Evolutionary conservation across 92 coral and sea anemone genomes (phyloP), one percentile per base, ranked within the genome.

Genomic region (Bergia puertoricense): DNA sequence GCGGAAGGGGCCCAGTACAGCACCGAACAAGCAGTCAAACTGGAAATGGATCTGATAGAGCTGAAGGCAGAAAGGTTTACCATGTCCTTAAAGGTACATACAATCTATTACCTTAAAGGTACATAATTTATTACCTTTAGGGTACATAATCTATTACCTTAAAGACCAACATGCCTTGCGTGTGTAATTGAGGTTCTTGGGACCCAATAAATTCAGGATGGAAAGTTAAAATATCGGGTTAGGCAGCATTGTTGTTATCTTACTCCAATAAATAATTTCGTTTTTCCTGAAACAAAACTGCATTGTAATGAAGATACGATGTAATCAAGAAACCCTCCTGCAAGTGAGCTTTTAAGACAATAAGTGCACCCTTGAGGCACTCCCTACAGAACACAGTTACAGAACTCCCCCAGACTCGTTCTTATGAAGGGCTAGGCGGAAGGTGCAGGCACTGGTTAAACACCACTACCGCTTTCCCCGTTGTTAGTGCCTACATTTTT

Each of bases 31-130:
- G 97, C 98, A 56, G 94, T 97, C 86, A 95, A 94, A 86, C 93
- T 97, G 44, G 99, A 97, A 91, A 97, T 97, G 99, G 99, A 97
- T 77, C 90, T 95, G 62, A 98, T 95, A 10, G 99, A 97, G 89
- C 81, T 97, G 80, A 97, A 97, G 81, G 99, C 99, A 18, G 99
- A 97, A 81, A 90, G 99, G 65, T 93, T 95, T 78, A 93, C 96
- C 76, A 97, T 97, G 99, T 97, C 99, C n/a, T 89, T 97, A 81
- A 94, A 92, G 99, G 99, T 97, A 90, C 72, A 80, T 14, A 2
- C 11, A 22, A 9, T 16, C 16, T 40, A 59, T 56, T 41, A 39
- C 66, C 7, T 42, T 77, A 76, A 51, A 8, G 66, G 99, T 97
- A 90, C 72, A 80, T 14, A 2, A 9, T 16, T 8, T 40, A 59